phyloP scores from a whole-genome alignment of 2,113 vertebrate species.

The Larimichthys polyactis region DNA sequence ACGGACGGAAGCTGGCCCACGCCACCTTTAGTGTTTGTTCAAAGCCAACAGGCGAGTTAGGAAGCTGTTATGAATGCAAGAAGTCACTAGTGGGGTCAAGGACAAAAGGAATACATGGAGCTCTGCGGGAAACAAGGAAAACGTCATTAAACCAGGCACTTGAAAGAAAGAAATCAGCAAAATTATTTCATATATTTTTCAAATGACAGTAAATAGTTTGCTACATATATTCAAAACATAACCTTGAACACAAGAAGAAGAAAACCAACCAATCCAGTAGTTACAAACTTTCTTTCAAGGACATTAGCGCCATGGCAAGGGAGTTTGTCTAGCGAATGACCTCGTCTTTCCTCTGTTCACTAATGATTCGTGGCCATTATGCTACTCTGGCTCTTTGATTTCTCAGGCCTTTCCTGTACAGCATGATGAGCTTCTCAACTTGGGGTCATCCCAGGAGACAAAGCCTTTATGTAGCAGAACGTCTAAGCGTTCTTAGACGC shows the following conservation, averaged over 20 bases:
- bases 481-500: conserved; percentile 72
- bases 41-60: conserved; percentile 77
- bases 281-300: background rate
- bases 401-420: conserved; percentile 83
- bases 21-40: conserved; percentile 75
- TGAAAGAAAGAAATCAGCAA: background rate
- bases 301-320: conserved; percentile 42
- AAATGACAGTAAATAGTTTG: background rate
- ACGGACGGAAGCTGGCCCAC: conserved; percentile 77
- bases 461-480: conserved; percentile 76
- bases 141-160: conserved; percentile 26
- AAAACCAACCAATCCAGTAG: background rate
- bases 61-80: conserved; percentile 79
- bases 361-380: conserved; percentile 80
- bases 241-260: background rate
- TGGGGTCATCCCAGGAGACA: conserved; percentile 84
- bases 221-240: background rate
- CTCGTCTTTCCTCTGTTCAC: conserved; percentile 75
- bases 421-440: conserved; percentile 83
- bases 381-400: conserved; percentile 83
- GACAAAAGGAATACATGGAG: conserved; percentile 66
- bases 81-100: conserved; percentile 78
- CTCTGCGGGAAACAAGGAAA: conserved; percentile 56
- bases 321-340: conserved; percentile 62
- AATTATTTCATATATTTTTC: background rate